phyloP scores from a whole-genome alignment of 2,888 invertebrate species.

The Diarsia dahlii region DNA sequence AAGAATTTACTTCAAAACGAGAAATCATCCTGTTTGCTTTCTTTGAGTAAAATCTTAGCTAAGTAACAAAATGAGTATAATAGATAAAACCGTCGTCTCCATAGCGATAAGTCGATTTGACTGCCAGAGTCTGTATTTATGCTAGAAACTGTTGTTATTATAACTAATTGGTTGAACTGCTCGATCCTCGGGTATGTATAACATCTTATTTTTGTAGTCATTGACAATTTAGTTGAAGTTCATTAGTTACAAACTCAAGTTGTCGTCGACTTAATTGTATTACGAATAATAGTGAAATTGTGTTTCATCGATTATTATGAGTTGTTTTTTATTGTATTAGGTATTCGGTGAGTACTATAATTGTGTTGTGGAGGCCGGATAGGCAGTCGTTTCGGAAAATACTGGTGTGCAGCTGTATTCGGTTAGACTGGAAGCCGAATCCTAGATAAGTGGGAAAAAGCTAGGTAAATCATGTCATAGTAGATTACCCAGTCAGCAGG shows the following conservation, averaged over 20 bases:
- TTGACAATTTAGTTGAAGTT: constrained; percentile 14
- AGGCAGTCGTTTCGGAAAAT: no score
- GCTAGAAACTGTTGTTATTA: constrained; percentile 11
- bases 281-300: not conserved
- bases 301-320: not conserved
- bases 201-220: constrained; percentile 13
- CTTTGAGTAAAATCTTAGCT: not conserved
- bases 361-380: no score
- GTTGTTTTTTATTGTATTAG: no score
- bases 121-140: not conserved
- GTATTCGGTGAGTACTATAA: no score
- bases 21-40: not conserved
- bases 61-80: not conserved
- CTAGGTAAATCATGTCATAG: not conserved
- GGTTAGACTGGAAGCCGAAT: no score
- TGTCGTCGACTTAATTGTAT: not conserved
- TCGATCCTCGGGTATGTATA: constrained; percentile 13
- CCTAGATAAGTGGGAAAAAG: no score
- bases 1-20: not conserved
- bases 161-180: constrained; percentile 30
- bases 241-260: not conserved
- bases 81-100: not conserved
- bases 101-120: constrained; percentile 8
- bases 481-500: not conserved
- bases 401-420: no score